Base-by-base conservation (phyloP, 2,888 invertebrate genomes). In the Corbicula japonica region DNA sequence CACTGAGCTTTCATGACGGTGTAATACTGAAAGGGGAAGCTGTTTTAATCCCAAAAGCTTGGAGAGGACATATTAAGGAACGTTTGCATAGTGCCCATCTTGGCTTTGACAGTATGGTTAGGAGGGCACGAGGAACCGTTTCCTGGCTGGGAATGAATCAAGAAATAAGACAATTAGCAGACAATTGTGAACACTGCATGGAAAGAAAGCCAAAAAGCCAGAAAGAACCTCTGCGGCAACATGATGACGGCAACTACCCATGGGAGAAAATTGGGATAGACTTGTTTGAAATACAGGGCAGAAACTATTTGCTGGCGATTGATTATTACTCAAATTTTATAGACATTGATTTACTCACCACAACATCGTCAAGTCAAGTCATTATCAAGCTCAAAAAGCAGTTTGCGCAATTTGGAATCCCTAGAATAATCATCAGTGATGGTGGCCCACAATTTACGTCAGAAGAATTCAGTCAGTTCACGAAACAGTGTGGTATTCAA, bases 251-350 rank as follows among this genome's bases (percentile, higher is more conserved):
- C 18, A 68, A 69, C 21, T 28, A 34, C 10, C 75, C 68, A 8
- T 75, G 75, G 69, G 75, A 75, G 21, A 68, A 75, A 52, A 61
- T 75, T 50, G 68, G 50, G 23, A 41, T 21, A 21, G 61, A 61
- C 44, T 18, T 74, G 26, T 81, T 74, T 63, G 68, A 66, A 35
- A 78, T 70, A 30, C 65, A 81, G 52, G 52, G 52, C 30, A 54
- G 68, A 69, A 28, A 65, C 44, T 84, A 81, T 56, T 50, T 80
- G 21, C 41, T 79, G 10, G 72, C 69, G 15, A 62, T 77, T 41
- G 81, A 84, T 62, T 82, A 84, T 65, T 84, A 52, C 50, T 63
- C 76, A 21, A 66, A 73, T 21, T 83, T 61, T 44, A 80, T 76
- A n/a, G 76, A 81, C 54, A 44, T 74, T n/a, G 77, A 80, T 34